Conservation (phyloP, 1,140 invertebrate genomes). For the Gonatopus flavifemur region DNA sequence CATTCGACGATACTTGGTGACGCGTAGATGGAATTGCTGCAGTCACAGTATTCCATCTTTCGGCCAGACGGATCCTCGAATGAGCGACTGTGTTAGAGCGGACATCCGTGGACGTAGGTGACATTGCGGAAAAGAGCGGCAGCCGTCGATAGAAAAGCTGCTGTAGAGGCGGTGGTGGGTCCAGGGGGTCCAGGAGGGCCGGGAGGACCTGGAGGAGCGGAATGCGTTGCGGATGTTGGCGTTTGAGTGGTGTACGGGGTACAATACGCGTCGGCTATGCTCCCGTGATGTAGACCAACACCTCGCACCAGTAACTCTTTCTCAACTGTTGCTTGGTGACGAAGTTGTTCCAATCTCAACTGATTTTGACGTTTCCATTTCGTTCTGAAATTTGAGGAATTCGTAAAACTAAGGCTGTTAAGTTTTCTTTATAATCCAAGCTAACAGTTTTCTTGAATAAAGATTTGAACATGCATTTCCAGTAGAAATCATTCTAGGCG, state of each 20-base stretch:
- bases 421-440: no score
- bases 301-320: constrained; percentile 62
- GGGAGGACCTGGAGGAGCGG: constrained; percentile 50
- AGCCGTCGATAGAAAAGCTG: constrained; percentile 61
- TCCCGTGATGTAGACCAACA: constrained; percentile 51
- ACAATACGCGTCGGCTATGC: constrained; percentile 58
- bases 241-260: constrained; percentile 36
- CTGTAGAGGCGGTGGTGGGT: constrained; percentile 53
- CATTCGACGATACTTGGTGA: no score
- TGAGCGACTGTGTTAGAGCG: constrained; percentile 58
- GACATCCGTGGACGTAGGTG: constrained; percentile 73
- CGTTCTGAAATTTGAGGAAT: constrained; percentile 64
- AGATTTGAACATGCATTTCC: no score
- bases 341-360: constrained; percentile 78
- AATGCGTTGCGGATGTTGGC: constrained; percentile 7
- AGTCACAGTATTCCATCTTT: background rate
- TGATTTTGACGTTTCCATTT: constrained; percentile 96
- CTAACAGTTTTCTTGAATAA: no score
- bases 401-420: no score
- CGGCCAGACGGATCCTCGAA: constrained; percentile 13
- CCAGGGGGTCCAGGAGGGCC: constrained; percentile 47
- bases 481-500: no score
- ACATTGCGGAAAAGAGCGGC: constrained; percentile 74
- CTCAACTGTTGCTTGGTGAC: constrained; percentile 74
- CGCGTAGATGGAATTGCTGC: no score